Evolutionary conservation across 2,888 invertebrate species (phyloP).

Genomic region (Onchidella celtica): DNA sequence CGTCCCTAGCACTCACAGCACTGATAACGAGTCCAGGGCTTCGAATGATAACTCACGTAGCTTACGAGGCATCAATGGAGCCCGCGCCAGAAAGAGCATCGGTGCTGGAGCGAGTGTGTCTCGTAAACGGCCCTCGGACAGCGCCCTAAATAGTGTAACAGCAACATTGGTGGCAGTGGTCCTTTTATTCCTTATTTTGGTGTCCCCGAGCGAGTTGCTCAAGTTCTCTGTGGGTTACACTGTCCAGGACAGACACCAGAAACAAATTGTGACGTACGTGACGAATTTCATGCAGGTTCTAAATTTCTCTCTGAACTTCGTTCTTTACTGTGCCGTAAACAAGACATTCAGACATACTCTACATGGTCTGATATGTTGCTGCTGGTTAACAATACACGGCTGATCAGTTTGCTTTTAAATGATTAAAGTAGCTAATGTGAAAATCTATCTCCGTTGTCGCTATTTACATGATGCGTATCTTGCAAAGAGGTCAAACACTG

Average conservation of each 20-base stretch:
- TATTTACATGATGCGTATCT: too few relatives aligned
- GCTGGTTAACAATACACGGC: constrained; percentile 38
- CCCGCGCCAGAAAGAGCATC: background rate
- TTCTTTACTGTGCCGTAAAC: constrained; percentile 95
- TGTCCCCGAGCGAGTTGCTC: constrained; percentile 76
- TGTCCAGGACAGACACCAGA: constrained; percentile 46
- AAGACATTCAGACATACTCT: constrained; percentile 88
- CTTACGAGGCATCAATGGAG: background rate
- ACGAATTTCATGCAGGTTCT: constrained; percentile 76
- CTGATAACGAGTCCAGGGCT: background rate
- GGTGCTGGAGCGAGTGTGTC: background rate
- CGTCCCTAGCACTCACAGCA: background rate
- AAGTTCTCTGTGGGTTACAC: constrained; percentile 68
- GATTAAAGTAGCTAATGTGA: too few relatives aligned
- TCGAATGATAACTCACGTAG: background rate
- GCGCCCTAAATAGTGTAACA: constrained; percentile 75
- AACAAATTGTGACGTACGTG: constrained; percentile 57
- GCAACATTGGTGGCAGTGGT: constrained; percentile 77
- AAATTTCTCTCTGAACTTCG: constrained; percentile 87
- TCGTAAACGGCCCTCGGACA: constrained; percentile 60
- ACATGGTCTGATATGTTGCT: constrained; percentile 63
- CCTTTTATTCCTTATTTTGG: constrained; percentile 75
- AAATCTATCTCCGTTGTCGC: too few relatives aligned
- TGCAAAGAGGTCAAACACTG: too few relatives aligned
- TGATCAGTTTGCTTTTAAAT: too few relatives aligned